phyloP scores from a whole-genome alignment of 2,888 invertebrate species.

The Mongoloraphidia duomilia region DNA sequence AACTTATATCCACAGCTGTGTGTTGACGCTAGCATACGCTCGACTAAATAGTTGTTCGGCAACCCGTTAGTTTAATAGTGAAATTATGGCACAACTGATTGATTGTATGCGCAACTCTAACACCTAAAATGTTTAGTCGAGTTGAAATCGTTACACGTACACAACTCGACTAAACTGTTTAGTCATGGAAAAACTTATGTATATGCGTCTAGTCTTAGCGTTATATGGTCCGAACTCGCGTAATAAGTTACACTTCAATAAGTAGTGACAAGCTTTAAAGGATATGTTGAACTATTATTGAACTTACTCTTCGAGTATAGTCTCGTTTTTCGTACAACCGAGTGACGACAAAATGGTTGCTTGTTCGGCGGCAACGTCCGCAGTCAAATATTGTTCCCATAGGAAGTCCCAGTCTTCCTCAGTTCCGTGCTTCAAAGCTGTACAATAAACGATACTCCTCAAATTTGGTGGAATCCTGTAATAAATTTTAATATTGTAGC shows the following conservation, averaged over 20 bases:
- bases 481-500: slow-evolving; percentile 2
- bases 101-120: too few species aligned
- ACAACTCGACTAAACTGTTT: too few species aligned
- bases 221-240: not conserved
- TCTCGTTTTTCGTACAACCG: slow-evolving; percentile 45
- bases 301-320: slow-evolving; percentile 39
- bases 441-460: slow-evolving; percentile 60
- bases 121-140: too few species aligned
- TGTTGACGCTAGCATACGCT: too few species aligned
- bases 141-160: too few species aligned
- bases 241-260: not conserved
- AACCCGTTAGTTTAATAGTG: too few species aligned
- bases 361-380: slow-evolving; percentile 54
- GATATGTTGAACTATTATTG: not conserved
- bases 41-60: too few species aligned
- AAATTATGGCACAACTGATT: too few species aligned
- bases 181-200: too few species aligned
- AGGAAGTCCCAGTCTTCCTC: slow-evolving; percentile 47
- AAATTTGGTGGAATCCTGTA: slow-evolving; percentile 46
- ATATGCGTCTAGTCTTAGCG: not conserved
- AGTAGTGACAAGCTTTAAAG: not conserved
- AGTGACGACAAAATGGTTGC: slow-evolving; percentile 47
- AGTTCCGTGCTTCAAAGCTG: slow-evolving; percentile 48
- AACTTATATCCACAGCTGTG: too few species aligned
- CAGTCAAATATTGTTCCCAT: slow-evolving; percentile 41